A percentile compares a stretch with the other conserved stretches of the same genome.
Evolutionary conservation across 1,140 invertebrate species (phyloP).

Genomic region (Drosophila nigrodunni): DNA sequence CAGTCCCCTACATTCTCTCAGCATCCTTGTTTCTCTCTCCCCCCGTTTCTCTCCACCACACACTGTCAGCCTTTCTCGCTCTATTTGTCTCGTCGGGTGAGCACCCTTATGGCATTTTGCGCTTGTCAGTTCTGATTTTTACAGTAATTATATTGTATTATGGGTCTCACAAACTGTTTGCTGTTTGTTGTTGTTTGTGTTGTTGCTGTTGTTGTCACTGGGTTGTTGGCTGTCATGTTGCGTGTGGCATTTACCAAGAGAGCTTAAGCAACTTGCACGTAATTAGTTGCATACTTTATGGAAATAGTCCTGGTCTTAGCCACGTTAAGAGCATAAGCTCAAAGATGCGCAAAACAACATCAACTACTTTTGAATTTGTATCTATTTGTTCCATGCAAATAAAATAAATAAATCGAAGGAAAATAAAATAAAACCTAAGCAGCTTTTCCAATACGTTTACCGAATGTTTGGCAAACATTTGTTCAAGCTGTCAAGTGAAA

Average conservation of each 20-base stretch:
- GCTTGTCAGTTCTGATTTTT: slow-evolving; percentile 70
- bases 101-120: slow-evolving; percentile 42
- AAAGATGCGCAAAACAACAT: slow-evolving; percentile 1
- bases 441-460: slow-evolving; percentile 5
- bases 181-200: slow-evolving; percentile 1
- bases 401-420: neutral
- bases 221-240: slow-evolving; percentile 22
- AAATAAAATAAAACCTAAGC: neutral
- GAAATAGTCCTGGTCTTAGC: slow-evolving; percentile 36
- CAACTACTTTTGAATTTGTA: slow-evolving; percentile 4
- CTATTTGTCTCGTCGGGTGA: slow-evolving; percentile 46
- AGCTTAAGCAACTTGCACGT: slow-evolving; percentile 68
- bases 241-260: slow-evolving; percentile 6
- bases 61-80: slow-evolving; percentile 11
- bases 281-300: slow-evolving; percentile 80
- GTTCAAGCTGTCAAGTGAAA: slow-evolving; percentile 6
- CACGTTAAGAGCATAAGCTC: slow-evolving; percentile 7
- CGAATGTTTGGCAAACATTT: slow-evolving; percentile 21
- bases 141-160: slow-evolving; percentile 81
- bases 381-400: neutral
- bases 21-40: neutral
- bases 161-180: slow-evolving; percentile 47
- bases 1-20: neutral
- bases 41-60: no score
- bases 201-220: slow-evolving; percentile 29